Conservation (phyloP, 2,888 invertebrate species). For the Theodoxus fluviatilis region DNA sequence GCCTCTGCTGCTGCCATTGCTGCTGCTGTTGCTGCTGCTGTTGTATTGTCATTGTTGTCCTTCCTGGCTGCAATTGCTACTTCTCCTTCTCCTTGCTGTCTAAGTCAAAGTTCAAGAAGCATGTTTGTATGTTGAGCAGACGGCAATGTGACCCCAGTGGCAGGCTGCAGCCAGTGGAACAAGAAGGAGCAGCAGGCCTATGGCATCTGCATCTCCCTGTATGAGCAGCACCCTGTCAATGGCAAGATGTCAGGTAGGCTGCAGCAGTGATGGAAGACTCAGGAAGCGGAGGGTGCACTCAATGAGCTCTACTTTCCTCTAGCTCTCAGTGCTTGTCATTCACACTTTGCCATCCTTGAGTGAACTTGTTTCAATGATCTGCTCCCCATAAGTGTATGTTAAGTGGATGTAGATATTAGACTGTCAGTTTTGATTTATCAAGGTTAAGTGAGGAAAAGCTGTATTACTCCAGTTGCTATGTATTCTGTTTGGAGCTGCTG, state of each 20-base stretch:
- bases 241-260: constrained; percentile 69
- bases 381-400: no score
- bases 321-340: no score
- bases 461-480: no score
- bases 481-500: no score
- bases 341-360: no score
- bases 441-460: no score
- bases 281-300: no score
- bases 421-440: no score
- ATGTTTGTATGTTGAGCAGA: constrained; percentile 27
- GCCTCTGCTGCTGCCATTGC: not conserved
- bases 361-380: no score
- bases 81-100: not conserved
- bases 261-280: not conserved
- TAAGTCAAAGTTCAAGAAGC: not conserved
- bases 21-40: not conserved
- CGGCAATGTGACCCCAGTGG: constrained; percentile 52
- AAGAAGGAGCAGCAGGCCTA: constrained; percentile 69
- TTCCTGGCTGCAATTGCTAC: not conserved
- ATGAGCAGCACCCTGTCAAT: constrained; percentile 83
- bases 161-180: constrained; percentile 71
- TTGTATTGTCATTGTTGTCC: not conserved
- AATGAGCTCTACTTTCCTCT: no score
- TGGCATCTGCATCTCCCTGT: constrained; percentile 80
- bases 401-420: no score